Evolutionary conservation across 1,140 invertebrate species (phyloP).

Genomic region (Sitobion miscanthi): DNA sequence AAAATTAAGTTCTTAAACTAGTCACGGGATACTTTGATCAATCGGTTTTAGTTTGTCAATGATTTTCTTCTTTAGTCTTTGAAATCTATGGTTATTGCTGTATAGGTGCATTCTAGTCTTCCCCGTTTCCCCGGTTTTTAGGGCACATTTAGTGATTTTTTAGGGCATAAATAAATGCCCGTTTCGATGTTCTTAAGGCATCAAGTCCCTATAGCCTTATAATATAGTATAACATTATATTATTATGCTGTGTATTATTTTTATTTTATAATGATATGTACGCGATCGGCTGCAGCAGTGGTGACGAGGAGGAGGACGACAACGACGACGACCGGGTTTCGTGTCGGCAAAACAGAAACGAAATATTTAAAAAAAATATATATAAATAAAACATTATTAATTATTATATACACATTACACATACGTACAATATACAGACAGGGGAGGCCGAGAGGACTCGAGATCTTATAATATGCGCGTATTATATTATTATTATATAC

Average conservation of each 20-base stretch:
- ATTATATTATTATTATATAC: not conserved
- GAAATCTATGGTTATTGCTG: no score
- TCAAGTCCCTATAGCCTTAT: no score
- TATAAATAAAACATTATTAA: not conserved
- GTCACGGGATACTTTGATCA: no score
- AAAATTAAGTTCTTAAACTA: no score
- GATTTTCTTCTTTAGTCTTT: no score
- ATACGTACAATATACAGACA: not conserved
- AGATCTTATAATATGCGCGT: not conserved
- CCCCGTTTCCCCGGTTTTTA: no score
- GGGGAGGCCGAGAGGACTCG: not conserved
- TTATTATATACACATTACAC: not conserved
- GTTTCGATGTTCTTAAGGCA: no score
- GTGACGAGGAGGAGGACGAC: not conserved
- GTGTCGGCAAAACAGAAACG: slow-evolving; percentile 26
- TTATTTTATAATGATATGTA: not conserved
- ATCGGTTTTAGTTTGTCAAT: no score
- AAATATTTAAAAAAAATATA: not conserved
- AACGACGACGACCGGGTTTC: not conserved
- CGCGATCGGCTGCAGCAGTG: not conserved
- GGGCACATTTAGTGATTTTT: no score
- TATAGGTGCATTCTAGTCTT: no score
- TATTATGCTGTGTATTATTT: not conserved
- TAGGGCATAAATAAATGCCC: no score
- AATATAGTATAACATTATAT: not conserved